Conservation (phyloP, 1,140 invertebrate genomes). For the Colletes gigas region DNA sequence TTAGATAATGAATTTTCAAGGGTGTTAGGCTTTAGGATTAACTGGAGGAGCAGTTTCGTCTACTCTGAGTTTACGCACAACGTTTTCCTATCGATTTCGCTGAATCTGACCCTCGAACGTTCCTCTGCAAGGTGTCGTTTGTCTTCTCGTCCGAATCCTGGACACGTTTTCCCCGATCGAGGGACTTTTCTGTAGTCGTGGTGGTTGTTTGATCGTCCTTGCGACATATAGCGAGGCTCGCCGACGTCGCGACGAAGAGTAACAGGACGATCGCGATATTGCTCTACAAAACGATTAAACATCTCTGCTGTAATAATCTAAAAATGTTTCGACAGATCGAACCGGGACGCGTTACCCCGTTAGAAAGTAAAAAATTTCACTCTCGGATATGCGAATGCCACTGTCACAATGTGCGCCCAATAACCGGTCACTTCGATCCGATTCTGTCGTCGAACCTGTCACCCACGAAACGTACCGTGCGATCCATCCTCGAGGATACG, state of each 20-base stretch:
- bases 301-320: not conserved
- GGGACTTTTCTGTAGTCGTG: too few species aligned
- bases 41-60: too few species aligned
- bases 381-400: not conserved
- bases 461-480: constrained; percentile 38
- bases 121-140: not conserved
- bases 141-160: not conserved
- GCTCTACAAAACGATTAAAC: constrained; percentile 54
- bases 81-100: not conserved
- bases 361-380: not conserved
- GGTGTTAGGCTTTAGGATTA: not conserved
- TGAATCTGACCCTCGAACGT: not conserved
- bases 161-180: not conserved
- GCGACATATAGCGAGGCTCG: constrained; percentile 1
- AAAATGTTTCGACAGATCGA: too few species aligned
- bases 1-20: too few species aligned
- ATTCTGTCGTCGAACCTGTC: not conserved
- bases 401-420: not conserved
- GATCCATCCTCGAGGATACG: constrained; percentile 21
- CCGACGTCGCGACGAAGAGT: constrained; percentile 46
- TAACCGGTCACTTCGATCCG: not conserved
- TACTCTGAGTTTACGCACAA: not conserved
- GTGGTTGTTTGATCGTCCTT: not conserved
- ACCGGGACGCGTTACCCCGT: not conserved
- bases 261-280: constrained; percentile 54